phyloP scores from a whole-genome alignment of 2,797 vertebrate species.

The Morus bassanus region DNA sequence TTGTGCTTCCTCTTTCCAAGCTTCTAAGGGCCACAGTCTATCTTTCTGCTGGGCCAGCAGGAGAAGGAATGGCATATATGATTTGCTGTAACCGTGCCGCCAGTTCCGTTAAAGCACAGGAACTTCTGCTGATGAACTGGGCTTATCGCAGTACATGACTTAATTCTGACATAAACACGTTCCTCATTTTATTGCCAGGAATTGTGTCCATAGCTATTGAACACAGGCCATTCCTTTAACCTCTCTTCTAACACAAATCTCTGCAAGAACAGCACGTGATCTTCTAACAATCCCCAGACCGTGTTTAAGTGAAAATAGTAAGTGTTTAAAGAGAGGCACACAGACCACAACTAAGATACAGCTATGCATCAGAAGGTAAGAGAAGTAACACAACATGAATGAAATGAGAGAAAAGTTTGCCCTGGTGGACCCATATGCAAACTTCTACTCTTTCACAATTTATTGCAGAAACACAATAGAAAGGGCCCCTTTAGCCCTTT shows the following conservation, averaged over 20 bases:
- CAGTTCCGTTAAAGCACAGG: neutral
- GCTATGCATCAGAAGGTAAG: neutral
- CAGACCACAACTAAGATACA: neutral
- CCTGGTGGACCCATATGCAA: neutral
- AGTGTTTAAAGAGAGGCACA: neutral
- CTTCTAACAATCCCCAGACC: neutral
- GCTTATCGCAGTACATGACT: neutral
- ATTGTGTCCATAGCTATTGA: rapidly evolving
- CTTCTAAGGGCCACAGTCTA: neutral
- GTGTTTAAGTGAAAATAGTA: neutral
- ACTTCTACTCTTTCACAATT: neutral
- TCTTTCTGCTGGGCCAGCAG: neutral
- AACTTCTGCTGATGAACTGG: neutral
- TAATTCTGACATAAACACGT: neutral
- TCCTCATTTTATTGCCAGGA: neutral
- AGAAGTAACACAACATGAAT: neutral
- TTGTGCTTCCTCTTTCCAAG: neutral
- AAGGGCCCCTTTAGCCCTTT: neutral
- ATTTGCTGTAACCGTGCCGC: neutral
- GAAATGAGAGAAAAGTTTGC: neutral
- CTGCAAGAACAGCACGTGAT: neutral
- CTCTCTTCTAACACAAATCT: neutral
- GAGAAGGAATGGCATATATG: neutral
- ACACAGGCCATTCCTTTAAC: neutral
- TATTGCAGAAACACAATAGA: neutral